Evolutionary conservation across 2,797 vertebrate genomes (phyloP).

Genomic region (Mormyrops attenuatus): DNA sequence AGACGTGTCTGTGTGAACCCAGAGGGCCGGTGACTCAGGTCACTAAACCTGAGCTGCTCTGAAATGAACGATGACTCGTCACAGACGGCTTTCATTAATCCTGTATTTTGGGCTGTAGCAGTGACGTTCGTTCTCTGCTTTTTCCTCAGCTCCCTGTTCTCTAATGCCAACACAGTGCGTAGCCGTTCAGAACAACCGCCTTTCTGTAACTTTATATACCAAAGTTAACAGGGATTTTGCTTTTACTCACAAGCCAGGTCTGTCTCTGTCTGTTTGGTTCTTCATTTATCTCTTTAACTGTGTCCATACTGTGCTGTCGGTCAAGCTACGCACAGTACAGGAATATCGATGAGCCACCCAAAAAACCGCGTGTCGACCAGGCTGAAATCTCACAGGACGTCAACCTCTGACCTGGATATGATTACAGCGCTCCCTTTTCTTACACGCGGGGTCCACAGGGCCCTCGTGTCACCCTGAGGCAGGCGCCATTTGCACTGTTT

Average conservation of each 20-base stretch:
- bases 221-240: neutral
- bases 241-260: neutral
- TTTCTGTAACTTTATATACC: neutral
- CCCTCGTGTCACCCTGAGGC: neutral
- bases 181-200: neutral
- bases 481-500: neutral
- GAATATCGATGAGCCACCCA: neutral
- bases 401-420: neutral
- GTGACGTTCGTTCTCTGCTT: neutral
- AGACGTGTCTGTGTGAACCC: neutral
- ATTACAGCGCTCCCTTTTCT: neutral
- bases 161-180: too few relatives aligned
- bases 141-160: neutral
- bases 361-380: neutral
- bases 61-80: constrained; percentile 64
- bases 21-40: constrained; percentile 28
- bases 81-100: constrained; percentile 62
- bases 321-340: neutral
- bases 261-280: neutral
- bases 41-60: constrained; percentile 56
- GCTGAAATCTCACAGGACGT: neutral
- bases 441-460: neutral
- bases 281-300: neutral
- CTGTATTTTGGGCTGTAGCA: constrained; percentile 56
- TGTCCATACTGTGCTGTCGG: neutral